Evolutionary conservation across 1,140 invertebrate genomes (phyloP).

Genomic region (Drosophila sturtevanti): DNA sequence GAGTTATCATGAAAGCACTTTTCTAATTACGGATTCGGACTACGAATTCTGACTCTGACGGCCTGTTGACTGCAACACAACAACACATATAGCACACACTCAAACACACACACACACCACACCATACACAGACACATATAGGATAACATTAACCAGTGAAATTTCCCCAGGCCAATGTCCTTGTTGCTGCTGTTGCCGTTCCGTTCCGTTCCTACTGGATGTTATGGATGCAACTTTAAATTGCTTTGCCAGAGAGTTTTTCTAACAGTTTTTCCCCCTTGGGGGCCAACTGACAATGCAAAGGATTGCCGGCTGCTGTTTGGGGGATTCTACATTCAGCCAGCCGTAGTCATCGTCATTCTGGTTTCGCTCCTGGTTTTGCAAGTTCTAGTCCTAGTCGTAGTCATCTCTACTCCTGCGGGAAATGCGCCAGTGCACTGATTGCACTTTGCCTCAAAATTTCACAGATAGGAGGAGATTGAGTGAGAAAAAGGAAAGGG

Average conservation of each 20-base stretch:
- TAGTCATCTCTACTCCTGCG: conserved; percentile 57
- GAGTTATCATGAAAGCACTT: conserved; percentile 77
- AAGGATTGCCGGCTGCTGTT: conserved; percentile 46
- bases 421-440: conserved; percentile 77
- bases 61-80: conserved; percentile 53
- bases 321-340: conserved; percentile 11
- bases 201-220: conserved; percentile 50
- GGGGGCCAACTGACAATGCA: conserved; percentile 60
- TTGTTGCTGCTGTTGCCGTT: conserved; percentile 24
- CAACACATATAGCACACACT: conserved; percentile 11
- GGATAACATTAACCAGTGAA: conserved; percentile 73
- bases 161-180: conserved; percentile 70
- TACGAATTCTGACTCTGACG: conserved; percentile 43
- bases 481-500: conserved; percentile 16
- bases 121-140: conserved; percentile 13
- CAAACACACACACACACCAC: not conserved
- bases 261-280: conserved; percentile 49
- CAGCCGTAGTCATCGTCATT: conserved; percentile 1
- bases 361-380: not conserved
- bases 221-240: conserved; percentile 80
- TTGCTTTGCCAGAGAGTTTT: conserved; percentile 73
- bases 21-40: conserved; percentile 72
- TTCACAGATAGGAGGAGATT: conserved; percentile 57
- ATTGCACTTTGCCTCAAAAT: conserved; percentile 78
- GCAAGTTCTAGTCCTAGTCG: not conserved